These are phyloP conservation scores for Sternarchorhynchus goeldii DNA, from an alignment of 2,797 vertebrate species.

Conservation along the genomic window DNA sequence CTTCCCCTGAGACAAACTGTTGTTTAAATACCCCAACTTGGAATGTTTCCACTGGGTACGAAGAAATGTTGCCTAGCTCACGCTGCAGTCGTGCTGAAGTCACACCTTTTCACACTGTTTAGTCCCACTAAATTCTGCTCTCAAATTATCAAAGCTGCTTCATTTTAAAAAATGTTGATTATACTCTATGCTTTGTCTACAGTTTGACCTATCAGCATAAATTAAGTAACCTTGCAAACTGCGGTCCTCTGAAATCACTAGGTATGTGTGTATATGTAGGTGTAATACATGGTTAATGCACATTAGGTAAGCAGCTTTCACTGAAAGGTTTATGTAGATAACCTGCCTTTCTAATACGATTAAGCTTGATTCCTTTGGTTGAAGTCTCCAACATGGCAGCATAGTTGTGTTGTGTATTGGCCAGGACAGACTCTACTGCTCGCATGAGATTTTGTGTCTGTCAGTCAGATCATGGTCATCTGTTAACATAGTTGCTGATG, in stretches of 20 bases:
- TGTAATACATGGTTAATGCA: too few species aligned
- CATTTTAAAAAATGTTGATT: background rate
- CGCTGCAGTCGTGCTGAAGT: background rate
- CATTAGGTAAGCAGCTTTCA: too few species aligned
- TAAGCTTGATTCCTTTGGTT: too few species aligned
- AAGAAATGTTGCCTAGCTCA: conserved; percentile 6
- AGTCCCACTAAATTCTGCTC: background rate
- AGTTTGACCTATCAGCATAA: background rate
- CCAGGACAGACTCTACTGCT: too few species aligned
- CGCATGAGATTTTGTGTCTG: too few species aligned
- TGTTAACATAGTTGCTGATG: too few species aligned
- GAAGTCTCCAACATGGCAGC: too few species aligned
- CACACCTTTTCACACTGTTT: conserved; percentile 12
- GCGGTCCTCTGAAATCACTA: background rate
- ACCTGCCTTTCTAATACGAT: too few species aligned
- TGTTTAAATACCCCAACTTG: conserved; percentile 40
- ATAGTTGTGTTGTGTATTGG: too few species aligned
- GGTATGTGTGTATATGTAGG: too few species aligned
- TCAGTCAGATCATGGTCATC: too few species aligned
- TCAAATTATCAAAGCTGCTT: background rate
- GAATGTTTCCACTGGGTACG: conserved; percentile 48
- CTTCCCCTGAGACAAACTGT: conserved; percentile 39
- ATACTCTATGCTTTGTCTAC: background rate
- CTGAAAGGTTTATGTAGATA: too few species aligned
- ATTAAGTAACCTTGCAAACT: background rate